Conservation (phyloP, 2,888 invertebrate species). For the Zygaena filipendulae region DNA sequence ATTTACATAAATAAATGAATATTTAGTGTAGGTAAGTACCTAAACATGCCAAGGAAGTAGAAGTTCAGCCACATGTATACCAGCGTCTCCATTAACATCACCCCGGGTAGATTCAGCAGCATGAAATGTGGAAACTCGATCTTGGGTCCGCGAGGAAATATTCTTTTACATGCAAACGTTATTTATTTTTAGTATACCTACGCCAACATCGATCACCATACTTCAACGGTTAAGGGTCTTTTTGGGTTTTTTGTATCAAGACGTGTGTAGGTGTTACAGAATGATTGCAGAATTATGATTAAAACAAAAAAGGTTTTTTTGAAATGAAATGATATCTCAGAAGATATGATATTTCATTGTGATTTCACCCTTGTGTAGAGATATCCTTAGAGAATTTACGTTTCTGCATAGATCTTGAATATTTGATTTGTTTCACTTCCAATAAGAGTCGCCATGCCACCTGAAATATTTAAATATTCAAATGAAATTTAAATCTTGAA, state of each 20-base stretch:
- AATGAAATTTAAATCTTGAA: no score
- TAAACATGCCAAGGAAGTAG: slow-evolving; percentile 46
- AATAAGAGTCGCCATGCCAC: slow-evolving; percentile 34
- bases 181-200: slow-evolving; percentile 4
- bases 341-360: no score
- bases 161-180: no score
- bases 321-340: no score
- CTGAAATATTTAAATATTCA: slow-evolving; percentile 19
- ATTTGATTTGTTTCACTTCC: slow-evolving; percentile 40
- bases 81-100: slow-evolving; percentile 37
- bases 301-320: no score
- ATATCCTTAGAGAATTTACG: no score
- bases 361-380: no score
- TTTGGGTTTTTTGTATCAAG: no score
- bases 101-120: slow-evolving; percentile 42
- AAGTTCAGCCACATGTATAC: slow-evolving; percentile 51
- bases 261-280: no score
- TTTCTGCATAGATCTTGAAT: slow-evolving; percentile 36
- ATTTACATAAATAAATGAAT: not conserved
- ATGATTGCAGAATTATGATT: no score
- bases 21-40: slow-evolving; percentile 26
- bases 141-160: slow-evolving; percentile 36
- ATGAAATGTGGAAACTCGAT: slow-evolving; percentile 44
- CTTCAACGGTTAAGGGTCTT: slow-evolving; percentile 1
- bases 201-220: slow-evolving; percentile 6